These are phyloP conservation scores for Theristus sp. DNA, from an alignment of 2,888 invertebrate genomes.

Conservation along the genomic window DNA sequence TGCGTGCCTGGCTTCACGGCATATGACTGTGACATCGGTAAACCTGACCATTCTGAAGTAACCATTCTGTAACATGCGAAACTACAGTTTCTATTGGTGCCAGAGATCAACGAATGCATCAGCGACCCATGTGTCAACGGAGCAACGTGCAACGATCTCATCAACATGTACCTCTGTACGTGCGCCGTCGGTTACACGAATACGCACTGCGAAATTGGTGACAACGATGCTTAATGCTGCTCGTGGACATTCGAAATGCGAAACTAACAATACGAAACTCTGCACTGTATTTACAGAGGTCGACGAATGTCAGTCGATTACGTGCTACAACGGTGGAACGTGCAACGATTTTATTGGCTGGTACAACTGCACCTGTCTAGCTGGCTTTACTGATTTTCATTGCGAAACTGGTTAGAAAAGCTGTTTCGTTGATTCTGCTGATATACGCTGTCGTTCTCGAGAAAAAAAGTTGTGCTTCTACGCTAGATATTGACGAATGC, in stretches of 20 bases:
- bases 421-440: no score
- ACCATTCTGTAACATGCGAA: neutral
- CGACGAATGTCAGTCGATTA: neutral
- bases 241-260: no score
- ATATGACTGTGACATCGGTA: conserved; percentile 70
- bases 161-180: conserved; percentile 41
- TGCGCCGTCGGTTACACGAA: conserved; percentile 78
- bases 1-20: conserved; percentile 78
- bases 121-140: conserved; percentile 1
- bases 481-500: conserved; percentile 4
- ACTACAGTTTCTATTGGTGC: neutral
- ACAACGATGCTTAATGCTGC: no score
- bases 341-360: neutral
- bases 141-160: neutral
- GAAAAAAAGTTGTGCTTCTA: no score
- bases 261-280: no score
- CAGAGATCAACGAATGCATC: conserved; percentile 4
- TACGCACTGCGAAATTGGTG: conserved; percentile 70
- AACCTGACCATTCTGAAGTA: no score
- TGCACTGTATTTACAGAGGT: no score
- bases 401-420: conserved; percentile 57
- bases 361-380: conserved; percentile 52
- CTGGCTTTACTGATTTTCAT: conserved; percentile 72
- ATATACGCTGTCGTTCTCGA: no score
- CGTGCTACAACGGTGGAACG: neutral